Base-by-base conservation (phyloP, 2,113 vertebrate species). In the Mirza zaza region DNA sequence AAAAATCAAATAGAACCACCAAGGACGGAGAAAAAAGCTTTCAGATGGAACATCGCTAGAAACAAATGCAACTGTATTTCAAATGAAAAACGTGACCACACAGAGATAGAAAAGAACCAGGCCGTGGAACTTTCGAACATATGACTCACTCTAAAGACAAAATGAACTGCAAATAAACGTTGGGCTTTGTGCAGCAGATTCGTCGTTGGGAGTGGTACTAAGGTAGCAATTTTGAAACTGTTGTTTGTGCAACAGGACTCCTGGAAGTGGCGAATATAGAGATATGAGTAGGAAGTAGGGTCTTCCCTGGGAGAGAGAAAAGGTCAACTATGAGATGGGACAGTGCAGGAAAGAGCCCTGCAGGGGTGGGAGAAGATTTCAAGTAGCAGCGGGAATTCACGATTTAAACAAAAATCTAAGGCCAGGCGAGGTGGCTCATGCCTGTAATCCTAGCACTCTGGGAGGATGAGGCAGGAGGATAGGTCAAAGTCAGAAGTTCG, bases 281-380 rank as follows among this genome's bases (percentile, higher is more conserved):
- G 27, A 32, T 52, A 29, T 32, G 45, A 9, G 13, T 12, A 67
- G 61, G 48, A 71, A 36, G 57, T 32, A 63, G 32, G 36, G 14
- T 81, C 25, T 71, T 55, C 27, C 0, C 3, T 32, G 23, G 8
- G 50, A 12, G 12, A 67, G 8, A 18, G 50, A 55, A 39, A 42
- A 63, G 57, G 4, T 15, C 27, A 59, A 50, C 36, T 20, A 23
- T 8, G 8, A n/a, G 34, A 36, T 2, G 25, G 13, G 55, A 48
- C 18, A 18, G 8, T 3, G 8, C 6, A 63, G 0, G 0, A 29
- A 50, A 61, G 12, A 29, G 23, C 11, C 55, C 11, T 12, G 23
- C 10, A 0, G 63, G 45, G 39, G 8, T 10, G 27, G n/a, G 18
- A 6, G 5, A 23, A 39, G 25, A 84, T 27, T 10, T 52, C 45